phyloP scores from a whole-genome alignment of 1,140 invertebrate species.

The Euglossa dilemma region DNA sequence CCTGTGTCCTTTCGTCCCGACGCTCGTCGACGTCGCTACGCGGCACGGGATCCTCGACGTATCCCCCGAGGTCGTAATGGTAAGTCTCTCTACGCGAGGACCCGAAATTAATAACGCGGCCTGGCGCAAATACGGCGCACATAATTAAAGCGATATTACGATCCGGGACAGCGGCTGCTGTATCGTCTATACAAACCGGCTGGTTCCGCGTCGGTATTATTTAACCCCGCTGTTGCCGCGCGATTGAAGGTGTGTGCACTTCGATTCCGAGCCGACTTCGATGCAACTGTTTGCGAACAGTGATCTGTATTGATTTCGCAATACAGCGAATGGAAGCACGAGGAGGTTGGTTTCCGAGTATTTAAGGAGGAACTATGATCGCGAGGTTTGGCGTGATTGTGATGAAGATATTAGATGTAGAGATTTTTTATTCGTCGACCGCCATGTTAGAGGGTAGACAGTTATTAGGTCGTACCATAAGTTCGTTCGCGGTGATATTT shows the following conservation, averaged over 20 bases:
- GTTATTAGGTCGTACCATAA: too few species aligned
- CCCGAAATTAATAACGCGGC: constrained; percentile 77
- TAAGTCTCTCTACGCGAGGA: constrained; percentile 72
- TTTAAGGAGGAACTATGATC: too few species aligned
- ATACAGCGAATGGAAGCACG: too few species aligned
- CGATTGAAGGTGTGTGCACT: not conserved
- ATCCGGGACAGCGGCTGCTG: constrained; percentile 57
- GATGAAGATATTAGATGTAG: too few species aligned
- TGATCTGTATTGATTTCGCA: constrained; percentile 20
- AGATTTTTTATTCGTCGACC: too few species aligned
- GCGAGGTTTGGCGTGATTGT: too few species aligned
- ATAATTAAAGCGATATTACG: constrained; percentile 78
- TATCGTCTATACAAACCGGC: constrained; percentile 53
- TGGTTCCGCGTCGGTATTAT: constrained; percentile 51
- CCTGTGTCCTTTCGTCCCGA: not conserved
- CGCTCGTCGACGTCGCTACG: constrained; percentile 43
- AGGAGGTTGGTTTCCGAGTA: not conserved
- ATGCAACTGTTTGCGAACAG: constrained; percentile 18
- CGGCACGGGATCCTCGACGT: constrained; percentile 49
- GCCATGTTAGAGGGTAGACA: too few species aligned
- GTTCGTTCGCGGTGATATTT: too few species aligned
- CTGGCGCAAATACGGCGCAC: constrained; percentile 73
- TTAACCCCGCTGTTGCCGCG: constrained; percentile 21
- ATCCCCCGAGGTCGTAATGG: constrained; percentile 67
- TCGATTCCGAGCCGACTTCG: constrained; percentile 9